phyloP scores from a whole-genome alignment of 2,113 vertebrate genomes.

The Formicarius rufipectus region DNA sequence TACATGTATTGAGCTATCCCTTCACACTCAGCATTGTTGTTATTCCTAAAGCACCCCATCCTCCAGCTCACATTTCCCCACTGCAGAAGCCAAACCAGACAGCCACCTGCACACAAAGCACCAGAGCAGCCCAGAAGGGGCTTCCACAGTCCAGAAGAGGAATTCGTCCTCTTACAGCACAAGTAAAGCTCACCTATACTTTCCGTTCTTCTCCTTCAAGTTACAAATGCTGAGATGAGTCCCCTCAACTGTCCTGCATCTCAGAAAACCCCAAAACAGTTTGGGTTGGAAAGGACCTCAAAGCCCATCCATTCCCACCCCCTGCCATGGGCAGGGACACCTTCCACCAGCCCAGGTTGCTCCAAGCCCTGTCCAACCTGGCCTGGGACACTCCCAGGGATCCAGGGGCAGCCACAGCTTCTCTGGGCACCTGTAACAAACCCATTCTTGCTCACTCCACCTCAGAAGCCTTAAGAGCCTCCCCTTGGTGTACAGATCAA shows the following conservation, averaged over 20 bases:
- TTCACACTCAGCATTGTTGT: background rate
- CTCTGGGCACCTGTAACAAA: background rate
- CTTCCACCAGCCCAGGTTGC: rapidly evolving
- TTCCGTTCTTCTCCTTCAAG: background rate
- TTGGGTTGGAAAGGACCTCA: background rate
- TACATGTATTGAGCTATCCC: background rate
- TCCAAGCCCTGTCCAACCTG: rapidly evolving
- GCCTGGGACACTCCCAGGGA: background rate
- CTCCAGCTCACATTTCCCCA: background rate
- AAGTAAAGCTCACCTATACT: background rate
- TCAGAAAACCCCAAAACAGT: background rate
- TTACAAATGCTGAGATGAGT: background rate
- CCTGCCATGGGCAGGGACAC: background rate
- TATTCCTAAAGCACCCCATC: background rate
- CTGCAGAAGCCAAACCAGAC: background rate
- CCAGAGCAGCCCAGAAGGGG: rapidly evolving
- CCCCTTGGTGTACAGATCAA: background rate
- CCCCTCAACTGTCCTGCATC: background rate
- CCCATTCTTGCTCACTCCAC: background rate
- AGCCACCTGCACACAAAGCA: background rate
- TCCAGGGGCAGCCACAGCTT: background rate
- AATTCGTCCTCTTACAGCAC: background rate
- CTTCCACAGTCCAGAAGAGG: background rate
- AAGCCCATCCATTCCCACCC: rapidly evolving
- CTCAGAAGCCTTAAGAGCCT: background rate